Base-by-base conservation (phyloP, 2,888 invertebrate genomes). In the Epiblema foenella region DNA sequence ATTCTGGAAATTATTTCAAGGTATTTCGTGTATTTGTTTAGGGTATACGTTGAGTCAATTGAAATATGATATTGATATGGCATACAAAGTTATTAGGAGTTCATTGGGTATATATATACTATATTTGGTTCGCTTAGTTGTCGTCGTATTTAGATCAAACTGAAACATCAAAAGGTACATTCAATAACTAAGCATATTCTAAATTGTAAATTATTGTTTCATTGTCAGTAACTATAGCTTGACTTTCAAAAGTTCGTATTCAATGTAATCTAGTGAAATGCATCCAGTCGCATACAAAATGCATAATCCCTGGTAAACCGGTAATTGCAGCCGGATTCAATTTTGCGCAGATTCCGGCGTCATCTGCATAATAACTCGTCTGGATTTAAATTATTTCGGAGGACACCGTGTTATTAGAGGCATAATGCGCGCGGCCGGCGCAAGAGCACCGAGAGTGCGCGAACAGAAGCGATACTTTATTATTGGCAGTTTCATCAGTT, bases 281-380 rank as follows among this genome's bases (percentile, higher is more conserved):
- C 56, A 11, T 10, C n/a, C 17, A 33, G 62, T 29, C 18, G 17
- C 49, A 49, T 33, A 17, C 60, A 49, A 42, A 42, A 59, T 59
- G 49, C 17, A 18, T 37, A 51, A 18, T 17, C 39, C 37, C 29
- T 39, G 24, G 9, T 2, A n/a, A 60, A 10, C 29, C 24, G 46
- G 60, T 56, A 70, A 66, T 70, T 54, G 46, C 58, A 20, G 49
- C 62, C 37, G 59, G 64, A 51, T 59, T 65, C 58, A 46, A 57
- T 64, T 57, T 59, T 24, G 58, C 33, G 51, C 68, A 54, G 68
- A 54, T 64, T 54, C 49, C 64, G n/a, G 69, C 66, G 66, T 69
- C 67, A 73, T 73, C 73, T 73, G 73, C 73, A 73, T 73, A 73
- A 70, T 67, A 73, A 73, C 63, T 70, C 57, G 66, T 42, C 65